These are phyloP conservation scores for Corydoras sp. DNA, from an alignment of 2,113 vertebrate genomes.

Conservation along the genomic window DNA sequence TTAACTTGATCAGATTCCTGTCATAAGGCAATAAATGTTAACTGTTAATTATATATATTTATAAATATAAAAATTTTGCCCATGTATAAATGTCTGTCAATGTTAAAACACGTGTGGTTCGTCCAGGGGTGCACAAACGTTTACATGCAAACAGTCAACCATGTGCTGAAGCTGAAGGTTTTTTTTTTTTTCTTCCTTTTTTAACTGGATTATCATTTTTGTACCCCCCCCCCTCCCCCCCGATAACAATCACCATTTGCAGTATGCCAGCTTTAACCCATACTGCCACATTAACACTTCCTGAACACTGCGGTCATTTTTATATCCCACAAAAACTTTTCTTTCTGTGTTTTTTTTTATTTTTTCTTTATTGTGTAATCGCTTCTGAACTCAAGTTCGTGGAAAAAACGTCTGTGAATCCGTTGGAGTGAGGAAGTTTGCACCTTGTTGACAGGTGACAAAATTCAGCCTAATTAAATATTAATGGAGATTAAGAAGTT, in stretches of 20 bases:
- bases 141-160: not conserved
- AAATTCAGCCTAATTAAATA: no score
- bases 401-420: no score
- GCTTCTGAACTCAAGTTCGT: no score
- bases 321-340: slow-evolving; percentile 38
- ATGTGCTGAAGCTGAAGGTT: slow-evolving; percentile 62
- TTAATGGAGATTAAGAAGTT: no score
- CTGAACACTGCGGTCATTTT: slow-evolving; percentile 50
- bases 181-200: slow-evolving; percentile 40
- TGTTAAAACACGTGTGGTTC: no score
- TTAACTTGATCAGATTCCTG: no score
- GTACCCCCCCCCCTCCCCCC: slow-evolving; percentile 24
- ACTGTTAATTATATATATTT: not conserved
- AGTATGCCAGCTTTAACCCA: slow-evolving; percentile 55
- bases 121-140: not conserved
- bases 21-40: no score
- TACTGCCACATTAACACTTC: slow-evolving; percentile 61
- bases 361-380: no score
- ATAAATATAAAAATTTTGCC: no score
- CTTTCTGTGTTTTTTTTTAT: no score
- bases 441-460: no score
- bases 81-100: not conserved
- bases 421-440: no score
- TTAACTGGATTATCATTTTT: slow-evolving; percentile 39
- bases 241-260: slow-evolving; percentile 50